These are phyloP conservation scores for Anthopleura xanthogrammica DNA, from an alignment of 92 coral and sea anemone species.

Conservation along the genomic window DNA sequence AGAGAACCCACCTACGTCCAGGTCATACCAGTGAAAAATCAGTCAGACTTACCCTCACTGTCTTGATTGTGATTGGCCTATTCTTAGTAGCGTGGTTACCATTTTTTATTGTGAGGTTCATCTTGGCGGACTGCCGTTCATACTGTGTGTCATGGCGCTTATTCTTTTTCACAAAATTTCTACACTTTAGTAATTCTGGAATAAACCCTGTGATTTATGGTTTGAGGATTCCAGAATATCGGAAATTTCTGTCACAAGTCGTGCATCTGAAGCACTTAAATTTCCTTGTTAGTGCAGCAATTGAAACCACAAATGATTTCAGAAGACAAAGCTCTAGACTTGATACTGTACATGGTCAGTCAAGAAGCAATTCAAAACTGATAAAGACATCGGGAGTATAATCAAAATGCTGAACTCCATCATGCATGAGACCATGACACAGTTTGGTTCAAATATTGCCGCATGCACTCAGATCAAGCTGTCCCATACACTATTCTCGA, in stretches of 20 bases:
- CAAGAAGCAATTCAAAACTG: conserved; percentile 6
- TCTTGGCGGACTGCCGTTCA: conserved; percentile 18
- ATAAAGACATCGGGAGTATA: conserved; percentile 19
- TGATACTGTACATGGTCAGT: background rate
- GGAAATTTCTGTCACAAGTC: conserved; percentile 28
- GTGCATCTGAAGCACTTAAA: conserved; percentile 19
- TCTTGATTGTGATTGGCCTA: conserved; percentile 9
- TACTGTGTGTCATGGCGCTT: conserved; percentile 60
- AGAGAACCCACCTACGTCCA: conserved; percentile 10
- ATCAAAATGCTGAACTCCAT: background rate
- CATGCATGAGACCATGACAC: no score
- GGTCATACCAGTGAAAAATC: conserved; percentile 24
- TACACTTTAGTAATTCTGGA: conserved; percentile 65
- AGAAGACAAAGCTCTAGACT: conserved; percentile 14
- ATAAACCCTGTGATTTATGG: conserved; percentile 61
- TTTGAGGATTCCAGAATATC: conserved; percentile 60
- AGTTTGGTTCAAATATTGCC: no score
- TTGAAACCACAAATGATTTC: conserved; percentile 9
- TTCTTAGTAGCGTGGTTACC: conserved; percentile 41
- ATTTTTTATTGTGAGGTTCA: conserved; percentile 43
- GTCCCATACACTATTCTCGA: no score
- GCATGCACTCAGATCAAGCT: no score
- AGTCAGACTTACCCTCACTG: conserved; percentile 29
- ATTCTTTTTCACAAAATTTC: conserved; percentile 52
- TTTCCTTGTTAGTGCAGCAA: conserved; percentile 5